Evolutionary conservation across 2,888 invertebrate genomes (phyloP).

Genomic region (Osedax fenrisi): DNA sequence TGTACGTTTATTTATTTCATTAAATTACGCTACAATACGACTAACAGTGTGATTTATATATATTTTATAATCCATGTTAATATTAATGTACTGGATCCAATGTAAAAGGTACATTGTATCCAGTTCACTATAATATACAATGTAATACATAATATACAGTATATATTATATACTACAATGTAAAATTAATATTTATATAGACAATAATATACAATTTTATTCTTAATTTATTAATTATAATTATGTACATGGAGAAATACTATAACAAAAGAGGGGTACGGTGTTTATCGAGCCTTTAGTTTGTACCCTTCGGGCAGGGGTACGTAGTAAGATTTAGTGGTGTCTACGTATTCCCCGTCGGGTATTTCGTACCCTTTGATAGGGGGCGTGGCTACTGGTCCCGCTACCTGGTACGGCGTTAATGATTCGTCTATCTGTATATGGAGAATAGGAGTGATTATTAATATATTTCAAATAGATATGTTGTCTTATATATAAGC

Average conservation of each 20-base stretch:
- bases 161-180: no score
- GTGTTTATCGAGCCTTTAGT: neutral
- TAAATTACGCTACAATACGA: neutral
- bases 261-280: neutral
- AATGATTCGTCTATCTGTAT: conserved; percentile 62
- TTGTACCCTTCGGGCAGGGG: conserved; percentile 16
- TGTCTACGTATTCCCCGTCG: conserved; percentile 59
- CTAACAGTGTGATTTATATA: no score
- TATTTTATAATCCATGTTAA: no score
- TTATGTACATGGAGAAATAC: no score
- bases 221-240: no score
- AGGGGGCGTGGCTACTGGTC: conserved; percentile 72
- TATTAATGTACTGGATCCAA: no score
- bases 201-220: no score
- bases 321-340: conserved; percentile 9
- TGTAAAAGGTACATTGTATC: no score
- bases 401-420: conserved; percentile 59
- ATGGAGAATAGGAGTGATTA: conserved; percentile 27
- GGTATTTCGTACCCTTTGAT: conserved; percentile 67
- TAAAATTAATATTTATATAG: no score
- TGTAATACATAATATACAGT: no score
- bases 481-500: neutral
- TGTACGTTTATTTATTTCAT: neutral
- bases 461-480: neutral
- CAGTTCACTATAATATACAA: no score